Evolutionary conservation across 2,797 vertebrate species (phyloP).

Genomic region (Borostomias antarcticus): DNA sequence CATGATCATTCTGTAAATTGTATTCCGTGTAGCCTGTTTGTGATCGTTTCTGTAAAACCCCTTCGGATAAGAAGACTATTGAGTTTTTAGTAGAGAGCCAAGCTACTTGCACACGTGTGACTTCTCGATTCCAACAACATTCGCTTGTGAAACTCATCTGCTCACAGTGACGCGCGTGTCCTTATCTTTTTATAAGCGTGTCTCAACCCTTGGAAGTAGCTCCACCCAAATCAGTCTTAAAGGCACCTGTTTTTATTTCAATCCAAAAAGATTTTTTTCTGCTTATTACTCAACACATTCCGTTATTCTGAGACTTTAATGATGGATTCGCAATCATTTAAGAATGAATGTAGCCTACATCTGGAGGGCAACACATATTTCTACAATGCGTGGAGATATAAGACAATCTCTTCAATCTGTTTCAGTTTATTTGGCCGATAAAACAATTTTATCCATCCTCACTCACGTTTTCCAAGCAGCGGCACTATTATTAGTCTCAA

Average conservation of each 20-base stretch:
- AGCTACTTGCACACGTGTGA: conserved; percentile 57
- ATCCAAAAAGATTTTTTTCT: not conserved
- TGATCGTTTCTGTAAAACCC: not conserved
- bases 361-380: no score
- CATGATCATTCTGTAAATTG: not conserved
- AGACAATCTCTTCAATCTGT: no score
- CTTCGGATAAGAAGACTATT: not conserved
- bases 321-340: no score
- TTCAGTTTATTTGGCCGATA: no score
- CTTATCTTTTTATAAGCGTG: conserved; percentile 63
- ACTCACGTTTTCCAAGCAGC: no score
- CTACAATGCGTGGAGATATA: no score
- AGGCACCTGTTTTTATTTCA: conserved; percentile 21
- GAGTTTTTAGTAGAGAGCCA: conserved; percentile 22
- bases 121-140: conserved; percentile 52
- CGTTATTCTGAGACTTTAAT: not conserved
- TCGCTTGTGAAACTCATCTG: conserved; percentile 41
- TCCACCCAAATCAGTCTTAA: conserved; percentile 65
- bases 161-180: conserved; percentile 61
- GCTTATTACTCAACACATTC: not conserved
- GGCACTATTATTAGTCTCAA: no score
- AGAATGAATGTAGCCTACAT: no score
- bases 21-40: not conserved
- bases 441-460: no score
- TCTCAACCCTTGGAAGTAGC: conserved; percentile 44